phyloP scores from a whole-genome alignment of 2,113 vertebrate species.

The Coptodon bakossiorum region DNA sequence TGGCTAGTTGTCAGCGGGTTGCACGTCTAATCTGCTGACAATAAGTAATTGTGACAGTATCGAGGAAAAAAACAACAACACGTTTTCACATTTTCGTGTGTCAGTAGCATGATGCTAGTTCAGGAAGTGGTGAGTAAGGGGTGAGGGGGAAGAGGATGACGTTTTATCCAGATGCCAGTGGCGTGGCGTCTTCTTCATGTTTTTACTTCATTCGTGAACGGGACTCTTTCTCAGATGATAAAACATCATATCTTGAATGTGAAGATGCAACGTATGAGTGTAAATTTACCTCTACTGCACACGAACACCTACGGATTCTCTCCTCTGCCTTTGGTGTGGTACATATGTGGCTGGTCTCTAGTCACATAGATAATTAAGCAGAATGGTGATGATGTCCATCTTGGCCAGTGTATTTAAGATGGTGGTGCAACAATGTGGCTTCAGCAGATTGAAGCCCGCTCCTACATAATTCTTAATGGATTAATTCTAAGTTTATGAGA shows the following conservation, averaged over 20 bases:
- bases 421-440: neutral
- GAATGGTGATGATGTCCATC: neutral
- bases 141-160: neutral
- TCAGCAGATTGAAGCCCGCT: neutral
- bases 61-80: rapidly evolving
- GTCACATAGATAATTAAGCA: neutral
- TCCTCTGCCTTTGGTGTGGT: rapidly evolving
- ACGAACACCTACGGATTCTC: neutral
- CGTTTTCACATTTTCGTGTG: rapidly evolving
- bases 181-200: neutral
- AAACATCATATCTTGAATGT: rapidly evolving
- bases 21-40: neutral
- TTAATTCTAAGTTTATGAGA: neutral
- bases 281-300: rapidly evolving
- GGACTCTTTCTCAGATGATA: neutral
- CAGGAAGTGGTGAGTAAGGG: neutral
- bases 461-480: neutral
- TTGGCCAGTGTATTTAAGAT: neutral
- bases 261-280: neutral
- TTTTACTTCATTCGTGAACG: rapidly evolving
- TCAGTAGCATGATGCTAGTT: neutral
- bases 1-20: neutral
- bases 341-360: neutral
- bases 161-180: neutral
- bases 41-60: neutral